Evolutionary conservation across 2,113 vertebrate species (phyloP).

Genomic region (Pelvicachromis taeniatus): DNA sequence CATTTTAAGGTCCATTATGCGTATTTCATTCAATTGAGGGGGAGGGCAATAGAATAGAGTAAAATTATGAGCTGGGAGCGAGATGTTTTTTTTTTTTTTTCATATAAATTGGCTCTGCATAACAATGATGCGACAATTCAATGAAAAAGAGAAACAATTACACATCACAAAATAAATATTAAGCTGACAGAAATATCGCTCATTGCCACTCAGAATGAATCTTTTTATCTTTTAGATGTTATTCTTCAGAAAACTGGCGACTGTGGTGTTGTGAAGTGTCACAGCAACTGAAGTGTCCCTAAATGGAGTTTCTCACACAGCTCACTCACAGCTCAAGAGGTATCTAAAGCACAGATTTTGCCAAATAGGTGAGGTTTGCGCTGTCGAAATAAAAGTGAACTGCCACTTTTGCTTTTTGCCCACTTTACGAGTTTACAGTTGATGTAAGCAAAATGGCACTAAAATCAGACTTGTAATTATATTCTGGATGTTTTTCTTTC

Average conservation of each 20-base stretch:
- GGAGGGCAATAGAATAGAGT: neutral
- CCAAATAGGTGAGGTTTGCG: neutral
- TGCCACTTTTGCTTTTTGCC: neutral
- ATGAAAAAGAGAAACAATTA: constrained; percentile 25
- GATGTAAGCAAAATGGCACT: neutral
- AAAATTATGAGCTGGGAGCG: neutral
- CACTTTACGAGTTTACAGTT: neutral
- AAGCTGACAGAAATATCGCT: neutral
- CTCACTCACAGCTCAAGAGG: constrained; percentile 5
- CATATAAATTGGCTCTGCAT: neutral
- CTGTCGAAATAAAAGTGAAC: neutral
- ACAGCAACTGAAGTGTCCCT: constrained; percentile 13
- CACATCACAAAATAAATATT: neutral
- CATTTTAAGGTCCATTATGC: neutral
- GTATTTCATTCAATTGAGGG: neutral
- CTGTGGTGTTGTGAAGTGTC: constrained; percentile 15
- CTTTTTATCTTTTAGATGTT: neutral
- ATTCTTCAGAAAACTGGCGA: constrained; percentile 19
- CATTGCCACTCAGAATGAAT: constrained; percentile 13
- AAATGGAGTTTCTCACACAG: constrained; percentile 20
- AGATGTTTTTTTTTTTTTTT: neutral
- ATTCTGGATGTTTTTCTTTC: neutral
- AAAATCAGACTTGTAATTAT: neutral
- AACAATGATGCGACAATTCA: neutral
- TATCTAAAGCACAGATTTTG: neutral